Base-by-base conservation (phyloP, 2,797 vertebrate species). In the Hemitrygon akajei region DNA sequence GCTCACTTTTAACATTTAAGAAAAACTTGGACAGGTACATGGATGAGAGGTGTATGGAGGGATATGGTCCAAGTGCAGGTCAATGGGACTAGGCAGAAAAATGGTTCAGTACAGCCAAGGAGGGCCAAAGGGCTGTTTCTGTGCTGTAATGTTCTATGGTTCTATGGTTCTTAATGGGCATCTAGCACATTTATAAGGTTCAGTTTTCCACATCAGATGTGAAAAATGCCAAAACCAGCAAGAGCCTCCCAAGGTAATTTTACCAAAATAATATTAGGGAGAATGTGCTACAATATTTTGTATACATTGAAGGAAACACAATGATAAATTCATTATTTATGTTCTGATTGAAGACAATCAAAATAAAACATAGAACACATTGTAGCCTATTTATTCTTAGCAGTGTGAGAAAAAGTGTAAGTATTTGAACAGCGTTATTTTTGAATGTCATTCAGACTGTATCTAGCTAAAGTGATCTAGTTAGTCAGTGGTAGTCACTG, bases 401-500 rank as follows among this genome's bases (percentile, higher is more conserved):
- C 71, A 58, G 40, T 76, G 71, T 76, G 40, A 56, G 71, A 93
- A 93, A 89, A 93, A 75, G 40, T 91, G 25, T 14, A 93, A 93
- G 47, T 76, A 76, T 93, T 93, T 75, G 37, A 56, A 30, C 6
- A 22, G 30, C 75, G 71, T 30, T 76, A 47, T 93, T 93, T 93
- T 75, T 93, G 40, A 25, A 56, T 93, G 91, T 30, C 37, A 37
- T 92, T 73, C 91, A 92, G 91, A 92, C 16, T 75, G 71, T 3
- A 3, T 34, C 22, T 71, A 37, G 87, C 34, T 27, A 47, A 92
- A 7, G 30, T 73, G 7, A 56, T 25, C 25, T 75, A 75, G 69
- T 40, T 47, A 73, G 37, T 73, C 37, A 91, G 37, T 40, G 63
- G 20, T 91, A 16, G 22, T 75, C 11, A 92, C 7, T 56, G 25